phyloP scores from a whole-genome alignment of 2,888 invertebrate species.

The Cyclophora punctaria region DNA sequence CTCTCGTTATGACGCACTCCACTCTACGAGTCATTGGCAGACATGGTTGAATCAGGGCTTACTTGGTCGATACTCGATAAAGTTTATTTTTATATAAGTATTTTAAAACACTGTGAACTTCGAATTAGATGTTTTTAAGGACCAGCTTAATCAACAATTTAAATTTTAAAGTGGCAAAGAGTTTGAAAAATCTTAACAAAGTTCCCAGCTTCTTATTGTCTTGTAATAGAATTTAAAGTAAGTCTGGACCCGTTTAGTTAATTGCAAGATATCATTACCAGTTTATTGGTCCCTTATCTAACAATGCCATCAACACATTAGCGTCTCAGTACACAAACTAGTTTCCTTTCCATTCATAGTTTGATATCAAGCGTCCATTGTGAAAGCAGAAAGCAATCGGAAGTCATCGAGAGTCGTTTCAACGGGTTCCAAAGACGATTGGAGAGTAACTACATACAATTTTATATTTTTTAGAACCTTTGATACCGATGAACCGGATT shows the following conservation, averaged over 20 bases:
- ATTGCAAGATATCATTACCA: too few species aligned
- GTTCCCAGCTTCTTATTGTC: too few species aligned
- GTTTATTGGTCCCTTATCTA: slow-evolving; percentile 5
- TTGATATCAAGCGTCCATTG: slow-evolving; percentile 32
- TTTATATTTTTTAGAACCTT: slow-evolving; percentile 17
- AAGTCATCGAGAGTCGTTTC: slow-evolving; percentile 44
- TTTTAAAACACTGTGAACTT: too few species aligned
- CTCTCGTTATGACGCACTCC: slow-evolving; percentile 30
- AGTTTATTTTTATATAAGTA: too few species aligned
- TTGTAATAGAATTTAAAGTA: too few species aligned
- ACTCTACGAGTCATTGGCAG: slow-evolving; percentile 18
- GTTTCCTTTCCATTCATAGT: slow-evolving; percentile 13
- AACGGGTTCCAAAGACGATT: slow-evolving; percentile 30
- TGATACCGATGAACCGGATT: slow-evolving; percentile 1
- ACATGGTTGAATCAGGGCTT: neutral
- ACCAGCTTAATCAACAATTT: too few species aligned
- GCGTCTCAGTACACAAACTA: slow-evolving; percentile 17
- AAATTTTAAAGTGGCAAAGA: too few species aligned
- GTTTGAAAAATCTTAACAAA: too few species aligned
- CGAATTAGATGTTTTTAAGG: too few species aligned
- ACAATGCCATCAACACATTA: slow-evolving; percentile 18
- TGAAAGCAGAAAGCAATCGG: slow-evolving; percentile 49
- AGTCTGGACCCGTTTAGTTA: too few species aligned
- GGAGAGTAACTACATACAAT: slow-evolving; percentile 16
- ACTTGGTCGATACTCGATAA: too few species aligned